Base-by-base conservation (phyloP, 2,113 vertebrate genomes). In the Pluvialis apricaria region DNA sequence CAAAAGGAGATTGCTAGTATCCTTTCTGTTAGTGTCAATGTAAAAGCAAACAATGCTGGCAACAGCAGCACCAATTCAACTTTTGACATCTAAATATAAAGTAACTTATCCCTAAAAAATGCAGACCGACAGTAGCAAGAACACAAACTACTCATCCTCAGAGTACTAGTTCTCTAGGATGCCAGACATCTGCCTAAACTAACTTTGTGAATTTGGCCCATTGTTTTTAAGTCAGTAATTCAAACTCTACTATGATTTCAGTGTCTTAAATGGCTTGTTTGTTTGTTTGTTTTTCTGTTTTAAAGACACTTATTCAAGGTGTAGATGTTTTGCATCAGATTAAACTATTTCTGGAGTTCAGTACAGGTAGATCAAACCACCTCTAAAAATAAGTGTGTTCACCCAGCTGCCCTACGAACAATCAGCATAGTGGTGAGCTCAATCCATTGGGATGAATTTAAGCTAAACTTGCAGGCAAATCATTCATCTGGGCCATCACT, bases 11-110 rank as follows among this genome's bases (percentile, higher is more conserved):
- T 13, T 8, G 34, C 73, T n/a, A 44, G 34, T 22, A 76, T 60
- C 42, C 51, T 40, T 82, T 71, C 70, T 4, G 3, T 51, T 52
- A 89, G 38, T 51, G 81, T 61, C 78, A 79, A 24, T 4, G 14
- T n/a, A 97, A 82, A 93, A 91, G 62, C 89, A 86, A 71, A 80
- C 81, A 89, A 45, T 25, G 55, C 45, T 80, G 89, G n/a, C 9
- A 6, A 72, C 62, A 82, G 84, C 62, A 91, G 55, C 70, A 93
- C 44, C 60, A 79, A 72, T 69, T 88, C 34, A 25, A 9, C 32
- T 76, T 88, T n/a, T 72, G 54, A 82, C 26, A 61, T 31, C 55
- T 28, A 89, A 88, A 84, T 75, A 78, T 58, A 61, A 88, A 81
- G 80, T 77, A 91, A 78, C 38, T 75, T 72, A 73, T 25, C 38